A percentile compares a stretch with the other conserved stretches of the same genome.
These are phyloP conservation scores for Polymixis flavicincta DNA, from an alignment of 2,888 invertebrate genomes.

Conservation along the genomic window DNA sequence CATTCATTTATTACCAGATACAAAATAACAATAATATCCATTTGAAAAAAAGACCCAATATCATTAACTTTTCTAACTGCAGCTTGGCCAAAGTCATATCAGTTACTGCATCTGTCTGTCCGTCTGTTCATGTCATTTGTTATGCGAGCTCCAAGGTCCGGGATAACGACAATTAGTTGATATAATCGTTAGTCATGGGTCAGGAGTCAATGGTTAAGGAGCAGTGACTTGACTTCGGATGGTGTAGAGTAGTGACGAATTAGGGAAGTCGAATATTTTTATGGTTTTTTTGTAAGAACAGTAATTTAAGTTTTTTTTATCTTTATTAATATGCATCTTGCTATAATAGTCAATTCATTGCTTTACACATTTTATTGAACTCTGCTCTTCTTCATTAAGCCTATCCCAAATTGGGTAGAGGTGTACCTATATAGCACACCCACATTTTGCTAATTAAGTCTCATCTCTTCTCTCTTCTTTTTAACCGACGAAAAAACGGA, in stretches of 20 bases:
- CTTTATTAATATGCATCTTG: too few species aligned
- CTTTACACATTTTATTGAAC: background rate
- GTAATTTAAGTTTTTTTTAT: too few species aligned
- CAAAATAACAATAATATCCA: background rate
- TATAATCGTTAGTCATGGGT: conserved; percentile 74
- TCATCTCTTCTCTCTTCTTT: too few species aligned
- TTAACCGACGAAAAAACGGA: too few species aligned
- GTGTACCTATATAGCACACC: too few species aligned
- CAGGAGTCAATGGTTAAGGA: conserved; percentile 75
- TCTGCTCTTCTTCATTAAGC: too few species aligned
- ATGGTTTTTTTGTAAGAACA: background rate
- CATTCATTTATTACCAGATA: too few species aligned
- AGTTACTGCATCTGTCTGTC: conserved; percentile 44
- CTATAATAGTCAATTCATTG: too few species aligned
- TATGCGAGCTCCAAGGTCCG: conserved; percentile 29
- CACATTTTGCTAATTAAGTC: too few species aligned
- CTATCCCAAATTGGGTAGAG: too few species aligned
- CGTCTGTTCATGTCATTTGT: conserved; percentile 36
- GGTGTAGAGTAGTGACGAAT: conserved; percentile 18
- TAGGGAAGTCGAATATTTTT: background rate
- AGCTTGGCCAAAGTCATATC: conserved; percentile 7
- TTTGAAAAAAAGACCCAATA: background rate
- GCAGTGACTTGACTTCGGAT: conserved; percentile 29
- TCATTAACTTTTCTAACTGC: background rate
- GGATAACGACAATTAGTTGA: conserved; percentile 75